phyloP scores from a whole-genome alignment of 64 coral and sea anemone species.

The Catalaphyllia jardinei region DNA sequence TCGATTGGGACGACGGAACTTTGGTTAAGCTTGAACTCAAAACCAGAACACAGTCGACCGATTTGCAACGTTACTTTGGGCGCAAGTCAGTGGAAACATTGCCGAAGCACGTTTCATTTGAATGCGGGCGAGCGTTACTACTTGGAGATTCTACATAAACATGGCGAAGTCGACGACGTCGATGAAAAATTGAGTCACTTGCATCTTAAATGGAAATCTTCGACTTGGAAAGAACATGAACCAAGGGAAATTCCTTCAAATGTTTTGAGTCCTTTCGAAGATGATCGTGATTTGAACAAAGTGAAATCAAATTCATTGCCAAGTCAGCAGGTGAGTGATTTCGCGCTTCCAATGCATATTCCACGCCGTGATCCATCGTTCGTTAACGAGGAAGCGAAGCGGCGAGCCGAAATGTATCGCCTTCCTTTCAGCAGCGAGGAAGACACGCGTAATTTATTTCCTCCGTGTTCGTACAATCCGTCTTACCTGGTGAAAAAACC shows the following conservation, averaged over 20 bases:
- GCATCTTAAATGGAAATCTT: neutral
- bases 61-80: neutral
- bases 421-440: conserved; percentile 47
- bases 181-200: neutral
- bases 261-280: neutral
- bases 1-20: conserved; percentile 56
- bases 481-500: conserved; percentile 39
- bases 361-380: neutral
- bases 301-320: neutral
- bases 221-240: neutral
- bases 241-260: neutral
- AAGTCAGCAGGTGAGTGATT: neutral
- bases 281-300: neutral
- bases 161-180: neutral
- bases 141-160: neutral
- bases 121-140: neutral
- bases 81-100: too few relatives aligned
- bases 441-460: conserved; percentile 58
- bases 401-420: conserved; percentile 13
- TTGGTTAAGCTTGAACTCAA: conserved; percentile 32
- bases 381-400: neutral
- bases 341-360: conserved; percentile 48
- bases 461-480: conserved; percentile 38
- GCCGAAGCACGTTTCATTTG: neutral
- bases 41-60: conserved; percentile 26